phyloP scores from a whole-genome alignment of 1,140 invertebrate genomes.

The Aphelenchoides fujianensis region DNA sequence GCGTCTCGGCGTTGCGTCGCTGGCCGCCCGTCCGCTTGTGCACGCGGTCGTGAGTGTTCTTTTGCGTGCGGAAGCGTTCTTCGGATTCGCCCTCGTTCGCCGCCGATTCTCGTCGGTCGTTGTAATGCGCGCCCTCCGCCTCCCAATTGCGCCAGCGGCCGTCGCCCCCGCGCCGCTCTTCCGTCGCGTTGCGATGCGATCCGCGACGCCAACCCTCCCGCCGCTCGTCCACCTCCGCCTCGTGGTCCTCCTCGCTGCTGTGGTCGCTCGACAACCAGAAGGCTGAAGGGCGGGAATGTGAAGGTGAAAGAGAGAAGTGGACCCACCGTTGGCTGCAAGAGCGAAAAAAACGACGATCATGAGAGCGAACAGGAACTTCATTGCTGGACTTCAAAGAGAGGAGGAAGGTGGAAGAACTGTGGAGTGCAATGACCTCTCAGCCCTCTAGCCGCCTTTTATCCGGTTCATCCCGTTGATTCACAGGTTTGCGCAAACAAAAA shows the following conservation, averaged over 20 bases:
- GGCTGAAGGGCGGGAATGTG: not conserved
- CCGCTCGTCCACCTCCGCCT: not conserved
- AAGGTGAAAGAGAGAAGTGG: not conserved
- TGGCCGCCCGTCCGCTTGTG: not conserved
- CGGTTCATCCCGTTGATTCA: no score
- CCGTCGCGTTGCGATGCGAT: not conserved
- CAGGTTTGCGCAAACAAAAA: not conserved
- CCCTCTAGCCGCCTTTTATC: no score
- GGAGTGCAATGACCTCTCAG: no score
- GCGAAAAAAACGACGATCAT: not conserved
- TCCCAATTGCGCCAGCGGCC: not conserved
- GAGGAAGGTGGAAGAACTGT: no score
- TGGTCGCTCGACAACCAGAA: not conserved
- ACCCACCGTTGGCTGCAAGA: not conserved
- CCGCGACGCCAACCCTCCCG: not conserved
- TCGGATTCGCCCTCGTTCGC: not conserved
- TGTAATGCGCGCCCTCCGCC: not conserved
- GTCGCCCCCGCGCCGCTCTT: not conserved
- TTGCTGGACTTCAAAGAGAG: no score
- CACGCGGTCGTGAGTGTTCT: not conserved
- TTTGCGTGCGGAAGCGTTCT: not conserved
- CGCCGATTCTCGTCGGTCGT: not conserved
- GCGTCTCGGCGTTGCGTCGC: not conserved
- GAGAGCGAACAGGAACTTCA: no score
- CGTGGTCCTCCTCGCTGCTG: no score